phyloP scores from a whole-genome alignment of 2,797 vertebrate species.

The Tenualosa thibaudeaui region DNA sequence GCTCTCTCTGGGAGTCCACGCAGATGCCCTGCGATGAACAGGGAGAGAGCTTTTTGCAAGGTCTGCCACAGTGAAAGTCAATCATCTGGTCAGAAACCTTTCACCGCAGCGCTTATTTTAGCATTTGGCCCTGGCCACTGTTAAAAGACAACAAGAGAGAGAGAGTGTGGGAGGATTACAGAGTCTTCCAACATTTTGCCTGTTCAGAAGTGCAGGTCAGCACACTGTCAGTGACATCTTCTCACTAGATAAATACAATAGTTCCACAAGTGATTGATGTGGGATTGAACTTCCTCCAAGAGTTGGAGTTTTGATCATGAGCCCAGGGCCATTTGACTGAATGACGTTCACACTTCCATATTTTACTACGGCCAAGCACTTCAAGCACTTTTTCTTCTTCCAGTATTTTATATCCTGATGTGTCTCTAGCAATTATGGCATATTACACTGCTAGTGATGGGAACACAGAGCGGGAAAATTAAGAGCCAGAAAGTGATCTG shows the following conservation, averaged over 20 bases:
- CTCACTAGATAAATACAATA: not conserved
- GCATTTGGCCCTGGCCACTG: slow-evolving; percentile 34
- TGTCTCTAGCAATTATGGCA: not conserved
- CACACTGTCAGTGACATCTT: slow-evolving; percentile 37
- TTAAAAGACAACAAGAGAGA: slow-evolving; percentile 41
- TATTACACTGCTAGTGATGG: not conserved
- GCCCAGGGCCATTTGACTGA: slow-evolving; percentile 22
- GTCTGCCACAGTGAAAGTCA: slow-evolving; percentile 48
- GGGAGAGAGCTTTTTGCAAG: slow-evolving; percentile 46
- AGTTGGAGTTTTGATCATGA: slow-evolving; percentile 34
- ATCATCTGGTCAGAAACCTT: slow-evolving; percentile 51
- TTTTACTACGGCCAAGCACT: not conserved
- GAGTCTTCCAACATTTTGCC: slow-evolving; percentile 35
- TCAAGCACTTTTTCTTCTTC: not conserved
- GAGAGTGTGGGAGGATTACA: slow-evolving; percentile 40
- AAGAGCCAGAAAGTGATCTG: not conserved
- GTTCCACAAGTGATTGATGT: slow-evolving; percentile 34
- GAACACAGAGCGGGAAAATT: not conserved
- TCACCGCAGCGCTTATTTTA: slow-evolving; percentile 47
- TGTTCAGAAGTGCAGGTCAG: slow-evolving; percentile 45
- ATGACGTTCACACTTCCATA: slow-evolving; percentile 7
- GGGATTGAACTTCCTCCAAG: slow-evolving; percentile 39
- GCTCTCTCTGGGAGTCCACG: slow-evolving; percentile 33
- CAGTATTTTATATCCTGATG: not conserved
- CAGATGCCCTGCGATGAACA: slow-evolving; percentile 31